Base-by-base conservation (phyloP, 2,888 invertebrate genomes). In the Suillia variegata region DNA sequence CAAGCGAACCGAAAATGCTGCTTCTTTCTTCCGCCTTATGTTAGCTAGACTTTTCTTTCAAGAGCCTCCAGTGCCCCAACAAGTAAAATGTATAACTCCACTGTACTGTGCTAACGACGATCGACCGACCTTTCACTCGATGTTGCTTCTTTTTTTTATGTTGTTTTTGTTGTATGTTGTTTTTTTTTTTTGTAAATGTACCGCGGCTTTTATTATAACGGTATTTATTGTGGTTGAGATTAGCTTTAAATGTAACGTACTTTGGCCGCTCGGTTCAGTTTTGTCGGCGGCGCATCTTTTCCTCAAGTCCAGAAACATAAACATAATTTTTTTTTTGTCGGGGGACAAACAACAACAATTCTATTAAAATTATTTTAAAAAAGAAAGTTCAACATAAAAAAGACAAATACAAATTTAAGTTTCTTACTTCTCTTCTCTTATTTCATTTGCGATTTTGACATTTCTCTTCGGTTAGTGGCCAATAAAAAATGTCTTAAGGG, bases 221-320 rank as follows among this genome's bases (percentile, higher is more conserved):
- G 54, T 45, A n/a, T 45, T 54, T 45, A 54, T 54, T 54, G 54
- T 54, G 54, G 54, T 54, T 54, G 6, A 54, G 54, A 42, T 54
- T 45, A 45, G 54, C 54, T 54, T 54, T 21, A 24, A 54, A 54
- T 54, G 10, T 45, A 42, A 26, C 54, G 18, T 54, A 63, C 54
- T 55, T 53, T 61, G 62, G 60, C 61, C 15, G 38, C 38, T 4
- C 15, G n/a, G 38, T n/a, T n/a, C n/a, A n/a, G n/a, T n/a, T n/a
- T n/a, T n/a, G n/a, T n/a, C n/a, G n/a, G n/a, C n/a, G n/a, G n/a
- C n/a, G n/a, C n/a, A n/a, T n/a, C n/a, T n/a, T n/a, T n/a, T n/a
- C n/a, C n/a, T n/a, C n/a, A n/a, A n/a, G n/a, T n/a, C n/a, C n/a
- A n/a, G n/a, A n/a, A n/a, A n/a, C n/a, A n/a, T n/a, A n/a, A n/a